These are phyloP conservation scores for Glyptemys insculpta DNA, from an alignment of 2,797 vertebrate genomes.

Conservation along the genomic window DNA sequence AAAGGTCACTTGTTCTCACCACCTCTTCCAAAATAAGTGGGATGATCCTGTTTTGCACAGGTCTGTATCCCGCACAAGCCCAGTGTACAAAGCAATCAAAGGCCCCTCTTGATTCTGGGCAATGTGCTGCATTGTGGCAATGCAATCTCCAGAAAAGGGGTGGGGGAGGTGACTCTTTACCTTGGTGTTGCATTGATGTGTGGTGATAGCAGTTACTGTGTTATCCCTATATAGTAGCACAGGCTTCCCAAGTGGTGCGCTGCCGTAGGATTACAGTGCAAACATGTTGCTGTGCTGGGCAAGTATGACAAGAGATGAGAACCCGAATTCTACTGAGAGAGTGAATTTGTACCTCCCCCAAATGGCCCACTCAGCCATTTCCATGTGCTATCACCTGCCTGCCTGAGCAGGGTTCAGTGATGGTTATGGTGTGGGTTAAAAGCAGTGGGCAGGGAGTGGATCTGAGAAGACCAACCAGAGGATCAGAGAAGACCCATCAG, in stretches of 20 bases:
- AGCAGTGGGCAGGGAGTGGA: accelerated
- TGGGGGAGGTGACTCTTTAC: neutral
- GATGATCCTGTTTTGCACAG: neutral
- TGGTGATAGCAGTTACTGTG: neutral
- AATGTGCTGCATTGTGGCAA: neutral
- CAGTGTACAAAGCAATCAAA: neutral
- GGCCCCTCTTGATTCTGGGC: neutral
- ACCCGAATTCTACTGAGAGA: neutral
- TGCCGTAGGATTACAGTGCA: neutral
- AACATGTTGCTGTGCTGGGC: accelerated
- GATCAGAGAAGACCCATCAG: neutral
- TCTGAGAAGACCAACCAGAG: neutral
- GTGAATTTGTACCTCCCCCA: neutral
- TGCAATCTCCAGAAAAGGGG: neutral
- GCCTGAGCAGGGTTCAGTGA: accelerated
- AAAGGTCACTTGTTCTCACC: neutral
- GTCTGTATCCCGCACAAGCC: neutral
- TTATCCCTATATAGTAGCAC: neutral
- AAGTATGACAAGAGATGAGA: neutral
- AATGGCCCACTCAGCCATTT: neutral
- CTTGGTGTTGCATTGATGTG: neutral
- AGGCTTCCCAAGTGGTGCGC: no score
- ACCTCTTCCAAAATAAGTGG: neutral
- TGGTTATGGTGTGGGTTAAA: neutral
- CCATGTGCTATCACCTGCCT: neutral